These are phyloP conservation scores for Conomelus anceps DNA, from an alignment of 2,888 invertebrate genomes.

Conservation along the genomic window DNA sequence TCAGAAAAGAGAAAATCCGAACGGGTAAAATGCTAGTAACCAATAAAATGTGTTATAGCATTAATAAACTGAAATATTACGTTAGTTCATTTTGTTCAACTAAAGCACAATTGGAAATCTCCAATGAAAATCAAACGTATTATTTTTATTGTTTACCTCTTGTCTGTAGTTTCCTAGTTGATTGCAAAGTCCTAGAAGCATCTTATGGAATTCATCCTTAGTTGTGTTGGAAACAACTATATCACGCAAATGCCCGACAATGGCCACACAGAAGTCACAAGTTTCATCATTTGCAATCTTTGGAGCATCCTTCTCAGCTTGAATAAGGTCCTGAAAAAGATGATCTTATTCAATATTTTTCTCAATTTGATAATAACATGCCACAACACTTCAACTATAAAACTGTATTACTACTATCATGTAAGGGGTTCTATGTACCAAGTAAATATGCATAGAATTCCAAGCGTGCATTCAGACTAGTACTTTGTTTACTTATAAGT, in stretches of 20 bases:
- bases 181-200: constrained; percentile 63
- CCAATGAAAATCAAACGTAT: neutral
- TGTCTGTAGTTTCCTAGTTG: constrained; percentile 65
- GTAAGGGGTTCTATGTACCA: no score
- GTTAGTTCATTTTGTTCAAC: neutral
- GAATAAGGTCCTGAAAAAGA: neutral
- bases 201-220: constrained; percentile 68
- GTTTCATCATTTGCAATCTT: constrained; percentile 38
- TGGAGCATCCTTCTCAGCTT: neutral
- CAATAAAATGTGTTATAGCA: no score
- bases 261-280: constrained; percentile 78
- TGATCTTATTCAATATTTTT: no score
- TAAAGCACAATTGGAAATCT: neutral
- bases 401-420: no score
- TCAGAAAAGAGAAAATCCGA: no score
- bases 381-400: no score
- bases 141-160: constrained; percentile 44
- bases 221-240: constrained; percentile 79
- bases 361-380: no score
- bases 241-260: constrained; percentile 72
- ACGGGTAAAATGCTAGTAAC: no score
- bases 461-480: no score
- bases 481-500: no score
- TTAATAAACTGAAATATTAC: neutral
- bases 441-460: no score